Base-by-base conservation (phyloP, 2,113 vertebrate species). In the Polypterus senegalus region DNA sequence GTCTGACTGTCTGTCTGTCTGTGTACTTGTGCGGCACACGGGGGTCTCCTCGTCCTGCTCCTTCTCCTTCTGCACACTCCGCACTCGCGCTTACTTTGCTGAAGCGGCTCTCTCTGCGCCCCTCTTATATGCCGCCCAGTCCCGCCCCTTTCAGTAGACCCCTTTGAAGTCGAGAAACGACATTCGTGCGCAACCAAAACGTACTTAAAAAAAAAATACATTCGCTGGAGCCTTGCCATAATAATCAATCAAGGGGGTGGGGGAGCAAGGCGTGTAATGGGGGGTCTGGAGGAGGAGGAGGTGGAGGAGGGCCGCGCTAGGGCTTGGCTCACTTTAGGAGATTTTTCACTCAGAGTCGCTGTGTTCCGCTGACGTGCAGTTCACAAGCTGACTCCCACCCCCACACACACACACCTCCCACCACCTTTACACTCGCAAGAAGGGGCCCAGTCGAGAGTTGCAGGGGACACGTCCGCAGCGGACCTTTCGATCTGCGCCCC, bases 171-270 rank as follows among this genome's bases (percentile, higher is more conserved):
- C 51, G 64, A 70, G 74, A 70, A 65, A 74, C 73, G 72, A 76
- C 79, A 77, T 76, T 72, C 70, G 81, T 82, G 78, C 79, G 81
- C 75, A 82, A 79, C 63, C 48, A 76, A 66, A 78, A 84, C 80
- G 77, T 77, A 80, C 64, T 70, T 58, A 44, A 44, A 58, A 58
- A 58, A 58, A 27, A 58, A 58, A 44, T 7, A 78, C 66, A 67
- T 67, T 27, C 59, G 60, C 69, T 82, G 81, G 81, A 77, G 63
- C 71, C 44, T 10, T 58, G 81, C 81, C 82, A 85, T 67, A 49
- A 72, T 69, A 74, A 83, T 86, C 78, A 86, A 84, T 85, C 83
- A 86, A 61, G 51, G 70, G 61, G 67, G 71, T 76, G 71, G 66
- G 66, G 71, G 63, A 63, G 66, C 65, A 48, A 67, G 46, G 73